phyloP scores from a whole-genome alignment of 2,888 invertebrate species.

The Ischnura elegans region DNA sequence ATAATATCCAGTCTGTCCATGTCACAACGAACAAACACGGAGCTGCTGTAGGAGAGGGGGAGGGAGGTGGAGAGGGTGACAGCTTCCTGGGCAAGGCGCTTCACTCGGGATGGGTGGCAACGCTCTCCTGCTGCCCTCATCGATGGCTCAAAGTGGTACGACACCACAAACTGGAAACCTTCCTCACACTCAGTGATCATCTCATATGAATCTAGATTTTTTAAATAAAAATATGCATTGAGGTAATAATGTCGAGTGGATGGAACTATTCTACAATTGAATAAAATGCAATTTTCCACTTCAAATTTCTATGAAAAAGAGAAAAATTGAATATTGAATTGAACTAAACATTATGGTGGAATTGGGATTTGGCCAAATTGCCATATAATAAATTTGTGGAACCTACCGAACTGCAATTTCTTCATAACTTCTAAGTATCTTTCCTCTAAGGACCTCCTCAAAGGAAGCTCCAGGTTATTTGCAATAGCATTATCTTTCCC shows the following conservation, averaged over 20 bases:
- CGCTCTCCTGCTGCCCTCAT: conserved; percentile 92
- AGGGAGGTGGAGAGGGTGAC: conserved; percentile 95
- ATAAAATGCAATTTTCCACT: no score
- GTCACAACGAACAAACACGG: conserved; percentile 97
- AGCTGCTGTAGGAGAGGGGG: conserved; percentile 95
- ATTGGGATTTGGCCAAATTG: no score
- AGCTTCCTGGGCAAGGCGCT: conserved; percentile 96
- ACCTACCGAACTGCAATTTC: conserved; percentile 91
- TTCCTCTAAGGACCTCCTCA: conserved; percentile 83
- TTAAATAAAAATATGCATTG: no score
- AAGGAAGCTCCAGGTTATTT: conserved; percentile 78
- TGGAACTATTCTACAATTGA: no score
- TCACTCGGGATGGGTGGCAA: conserved; percentile 91
- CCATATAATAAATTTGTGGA: no score
- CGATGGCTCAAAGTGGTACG: conserved; percentile 94
- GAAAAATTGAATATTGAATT: no score
- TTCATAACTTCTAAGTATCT: conserved; percentile 93
- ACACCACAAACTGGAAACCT: conserved; percentile 89
- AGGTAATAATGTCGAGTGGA: no score
- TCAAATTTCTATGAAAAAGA: no score
- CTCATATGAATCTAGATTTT: conserved; percentile 90
- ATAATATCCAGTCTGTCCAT: conserved; percentile 96
- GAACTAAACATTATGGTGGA: no score
- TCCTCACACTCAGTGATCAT: conserved; percentile 91
- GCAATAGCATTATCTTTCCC: conserved; percentile 71